Conservation (phyloP, 1,140 invertebrate species). For the Heliothis subflexa region DNA sequence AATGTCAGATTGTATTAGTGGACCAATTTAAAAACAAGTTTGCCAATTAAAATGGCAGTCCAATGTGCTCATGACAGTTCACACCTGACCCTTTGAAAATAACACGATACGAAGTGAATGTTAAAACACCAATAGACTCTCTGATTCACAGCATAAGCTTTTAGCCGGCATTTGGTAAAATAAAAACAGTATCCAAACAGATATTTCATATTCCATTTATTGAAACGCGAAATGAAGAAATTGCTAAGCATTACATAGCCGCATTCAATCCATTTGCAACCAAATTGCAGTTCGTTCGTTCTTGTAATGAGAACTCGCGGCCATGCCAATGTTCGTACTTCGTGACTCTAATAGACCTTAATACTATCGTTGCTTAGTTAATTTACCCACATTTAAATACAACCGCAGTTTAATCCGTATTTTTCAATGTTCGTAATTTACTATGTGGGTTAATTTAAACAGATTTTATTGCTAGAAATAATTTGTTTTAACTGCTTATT, state of each 20-base stretch:
- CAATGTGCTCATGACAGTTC: too few relatives aligned
- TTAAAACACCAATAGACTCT: too few relatives aligned
- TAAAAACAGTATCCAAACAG: conserved; percentile 15
- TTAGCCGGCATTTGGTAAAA: not conserved
- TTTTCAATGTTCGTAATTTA: conserved; percentile 41
- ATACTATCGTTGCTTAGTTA: conserved; percentile 58
- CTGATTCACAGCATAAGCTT: not conserved
- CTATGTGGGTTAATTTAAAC: conserved; percentile 28
- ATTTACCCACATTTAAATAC: conserved; percentile 58
- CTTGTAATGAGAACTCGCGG: conserved; percentile 66
- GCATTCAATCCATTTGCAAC: conserved; percentile 66
- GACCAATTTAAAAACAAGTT: too few relatives aligned
- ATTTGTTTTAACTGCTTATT: conserved; percentile 8
- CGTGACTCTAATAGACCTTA: conserved; percentile 67
- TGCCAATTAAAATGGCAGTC: too few relatives aligned
- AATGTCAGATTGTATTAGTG: too few relatives aligned
- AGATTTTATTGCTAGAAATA: conserved; percentile 30
- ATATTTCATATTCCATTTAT: conserved; percentile 31
- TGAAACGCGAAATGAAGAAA: conserved; percentile 67
- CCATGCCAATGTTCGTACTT: conserved; percentile 62
- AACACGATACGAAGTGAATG: too few relatives aligned
- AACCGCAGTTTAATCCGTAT: conserved; percentile 35
- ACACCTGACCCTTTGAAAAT: too few relatives aligned
- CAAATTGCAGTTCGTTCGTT: conserved; percentile 72
- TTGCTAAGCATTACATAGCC: conserved; percentile 54